Percentiles rank a stretch among this genome's conserved stretches.
These are phyloP conservation scores for Gymnocephalus cernua DNA, from an alignment of 2,113 vertebrate genomes.

Conservation along the genomic window DNA sequence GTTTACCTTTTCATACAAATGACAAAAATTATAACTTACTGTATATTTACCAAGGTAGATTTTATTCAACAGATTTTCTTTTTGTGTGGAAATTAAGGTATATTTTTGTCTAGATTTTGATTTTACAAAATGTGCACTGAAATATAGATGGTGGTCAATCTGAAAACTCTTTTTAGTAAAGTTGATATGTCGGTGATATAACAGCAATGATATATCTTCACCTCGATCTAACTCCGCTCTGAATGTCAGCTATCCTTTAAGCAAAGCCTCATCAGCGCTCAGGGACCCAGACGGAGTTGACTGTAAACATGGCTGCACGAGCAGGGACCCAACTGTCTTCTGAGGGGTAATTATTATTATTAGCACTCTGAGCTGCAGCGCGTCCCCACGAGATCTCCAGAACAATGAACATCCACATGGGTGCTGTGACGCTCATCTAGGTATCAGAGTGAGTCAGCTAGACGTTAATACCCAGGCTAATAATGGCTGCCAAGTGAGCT, in stretches of 20 bases:
- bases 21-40: background rate
- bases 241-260: conserved; percentile 21
- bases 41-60: background rate
- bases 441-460: conserved; percentile 57
- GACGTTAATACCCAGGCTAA: conserved; percentile 75
- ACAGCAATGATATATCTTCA: too few species aligned
- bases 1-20: background rate
- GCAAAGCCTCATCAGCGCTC: conserved; percentile 29
- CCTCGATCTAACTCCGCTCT: conserved; percentile 10
- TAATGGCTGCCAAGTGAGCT: conserved; percentile 83
- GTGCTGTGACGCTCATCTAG: conserved; percentile 48
- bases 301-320: conserved; percentile 58
- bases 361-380: conserved; percentile 53
- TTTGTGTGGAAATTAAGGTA: background rate
- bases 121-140: too few species aligned
- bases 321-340: conserved; percentile 53
- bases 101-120: background rate
- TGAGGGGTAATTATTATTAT: conserved; percentile 80
- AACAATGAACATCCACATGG: conserved; percentile 66
- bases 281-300: conserved; percentile 35
- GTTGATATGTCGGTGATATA: background rate
- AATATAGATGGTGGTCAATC: background rate
- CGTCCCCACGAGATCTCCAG: conserved; percentile 48
- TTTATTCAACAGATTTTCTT: background rate
- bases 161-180: background rate